Evolutionary conservation across 2,113 vertebrate species (phyloP).

Genomic region (Arothron firmamentum): DNA sequence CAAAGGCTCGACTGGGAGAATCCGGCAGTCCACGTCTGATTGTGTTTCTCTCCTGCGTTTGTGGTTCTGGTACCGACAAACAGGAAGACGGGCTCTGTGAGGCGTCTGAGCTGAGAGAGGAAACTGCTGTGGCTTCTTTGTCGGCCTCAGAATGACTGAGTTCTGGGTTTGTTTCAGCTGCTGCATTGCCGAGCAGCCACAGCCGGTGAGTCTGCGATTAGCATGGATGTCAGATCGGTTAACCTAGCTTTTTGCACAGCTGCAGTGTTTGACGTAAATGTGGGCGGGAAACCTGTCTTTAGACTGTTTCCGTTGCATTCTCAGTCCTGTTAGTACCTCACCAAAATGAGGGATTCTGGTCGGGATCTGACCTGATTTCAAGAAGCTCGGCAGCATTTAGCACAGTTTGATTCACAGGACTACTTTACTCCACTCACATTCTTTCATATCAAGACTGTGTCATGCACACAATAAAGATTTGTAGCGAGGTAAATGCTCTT

Average conservation of each 20-base stretch:
- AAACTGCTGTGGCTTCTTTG: conserved; percentile 65
- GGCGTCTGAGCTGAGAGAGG: conserved; percentile 57
- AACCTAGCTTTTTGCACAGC: not conserved
- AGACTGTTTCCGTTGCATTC: not conserved
- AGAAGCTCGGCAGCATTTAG: not conserved
- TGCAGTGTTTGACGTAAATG: not conserved
- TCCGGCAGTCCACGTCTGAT: conserved; percentile 30
- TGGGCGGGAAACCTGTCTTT: not conserved
- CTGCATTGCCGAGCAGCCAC: conserved; percentile 84
- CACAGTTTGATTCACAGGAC: too few relatives aligned
- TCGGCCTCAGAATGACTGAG: conserved; percentile 81
- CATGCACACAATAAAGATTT: too few relatives aligned
- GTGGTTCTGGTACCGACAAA: conserved; percentile 51
- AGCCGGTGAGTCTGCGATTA: conserved; percentile 77
- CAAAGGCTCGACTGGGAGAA: conserved; percentile 28
- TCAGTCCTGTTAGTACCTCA: not conserved
- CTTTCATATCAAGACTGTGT: too few relatives aligned
- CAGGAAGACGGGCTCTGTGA: conserved; percentile 64
- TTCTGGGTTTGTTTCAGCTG: conserved; percentile 83
- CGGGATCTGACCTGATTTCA: not conserved
- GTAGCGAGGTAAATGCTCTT: not conserved
- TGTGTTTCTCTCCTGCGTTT: conserved; percentile 36
- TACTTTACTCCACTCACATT: too few relatives aligned
- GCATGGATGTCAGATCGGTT: conserved; percentile 7
- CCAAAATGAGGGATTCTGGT: not conserved